A percentile compares a stretch with the other conserved stretches of the same genome.
These are phyloP conservation scores for Oryzias melastigma DNA, from an alignment of 2,113 vertebrate genomes.

Conservation along the genomic window DNA sequence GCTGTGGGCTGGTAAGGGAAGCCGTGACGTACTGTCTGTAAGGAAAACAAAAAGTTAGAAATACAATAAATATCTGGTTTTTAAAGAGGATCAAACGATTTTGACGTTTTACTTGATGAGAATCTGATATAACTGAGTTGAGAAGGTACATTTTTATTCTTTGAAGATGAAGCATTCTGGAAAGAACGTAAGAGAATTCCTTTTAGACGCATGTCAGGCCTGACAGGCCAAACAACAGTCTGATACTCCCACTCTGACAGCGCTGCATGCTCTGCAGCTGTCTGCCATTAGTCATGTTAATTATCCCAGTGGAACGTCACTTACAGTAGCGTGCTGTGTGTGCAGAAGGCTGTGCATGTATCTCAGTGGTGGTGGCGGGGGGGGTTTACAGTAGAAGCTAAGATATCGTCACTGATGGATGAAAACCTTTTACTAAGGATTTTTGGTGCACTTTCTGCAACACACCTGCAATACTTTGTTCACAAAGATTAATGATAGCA, in stretches of 20 bases:
- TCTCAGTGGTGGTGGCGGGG: too few relatives aligned
- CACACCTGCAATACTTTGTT: too few relatives aligned
- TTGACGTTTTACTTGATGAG: too few relatives aligned
- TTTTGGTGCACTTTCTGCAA: background rate
- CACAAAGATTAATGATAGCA: too few relatives aligned
- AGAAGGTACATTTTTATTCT: too few relatives aligned
- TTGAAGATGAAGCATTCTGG: background rate
- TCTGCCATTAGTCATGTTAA: constrained; percentile 47
- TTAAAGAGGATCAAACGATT: too few relatives aligned
- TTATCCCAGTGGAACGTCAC: constrained; percentile 45
- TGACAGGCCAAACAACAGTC: constrained; percentile 25
- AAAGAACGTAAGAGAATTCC: constrained; percentile 1
- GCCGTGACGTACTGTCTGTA: constrained; percentile 95
- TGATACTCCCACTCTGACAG: constrained; percentile 19
- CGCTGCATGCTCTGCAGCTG: constrained; percentile 33
- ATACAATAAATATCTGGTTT: background rate
- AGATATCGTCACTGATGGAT: constrained; percentile 13
- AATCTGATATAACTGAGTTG: too few relatives aligned
- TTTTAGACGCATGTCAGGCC: constrained; percentile 17
- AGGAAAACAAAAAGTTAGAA: constrained; percentile 49
- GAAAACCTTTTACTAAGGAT: constrained; percentile 1
- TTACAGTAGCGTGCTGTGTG: constrained; percentile 29
- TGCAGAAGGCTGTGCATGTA: background rate
- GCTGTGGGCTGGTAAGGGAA: constrained; percentile 95
- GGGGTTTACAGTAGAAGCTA: constrained; percentile 10